These are phyloP conservation scores for Silurus meridionalis DNA, from an alignment of 2,113 vertebrate species.

Conservation along the genomic window DNA sequence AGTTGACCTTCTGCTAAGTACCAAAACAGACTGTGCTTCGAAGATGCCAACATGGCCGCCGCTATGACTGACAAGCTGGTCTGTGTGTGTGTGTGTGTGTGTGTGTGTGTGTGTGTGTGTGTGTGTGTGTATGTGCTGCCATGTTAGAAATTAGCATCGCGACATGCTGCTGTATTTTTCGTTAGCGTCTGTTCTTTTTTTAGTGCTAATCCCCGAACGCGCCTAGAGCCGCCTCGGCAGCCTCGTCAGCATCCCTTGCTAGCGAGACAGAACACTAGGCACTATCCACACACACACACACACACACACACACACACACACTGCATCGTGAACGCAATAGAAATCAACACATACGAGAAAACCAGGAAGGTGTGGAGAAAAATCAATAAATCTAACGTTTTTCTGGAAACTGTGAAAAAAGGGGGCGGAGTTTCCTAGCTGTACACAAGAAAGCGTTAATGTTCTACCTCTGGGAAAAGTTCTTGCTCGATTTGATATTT, in stretches of 20 bases:
- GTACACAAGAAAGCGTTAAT: neutral
- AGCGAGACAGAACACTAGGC: constrained; percentile 35
- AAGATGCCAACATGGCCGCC: neutral
- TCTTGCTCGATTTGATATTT: no score
- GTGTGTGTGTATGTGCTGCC: neutral
- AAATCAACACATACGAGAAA: constrained; percentile 32
- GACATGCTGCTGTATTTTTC: constrained; percentile 11
- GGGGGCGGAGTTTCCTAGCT: neutral
- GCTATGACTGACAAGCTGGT: constrained; percentile 41
- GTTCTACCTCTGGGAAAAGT: neutral
- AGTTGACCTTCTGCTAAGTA: constrained; percentile 26
- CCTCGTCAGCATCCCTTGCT: constrained; percentile 49
- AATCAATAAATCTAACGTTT: constrained; percentile 9
- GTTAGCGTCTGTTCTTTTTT: constrained; percentile 36
- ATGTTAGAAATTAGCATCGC: constrained; percentile 11
- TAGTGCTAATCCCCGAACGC: constrained; percentile 20
- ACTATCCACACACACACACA: constrained; percentile 32
- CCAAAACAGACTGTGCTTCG: neutral
- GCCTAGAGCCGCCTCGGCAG: constrained; percentile 26
- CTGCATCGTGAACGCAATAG: constrained; percentile 34
- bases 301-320: neutral
- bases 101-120: constrained; percentile 14
- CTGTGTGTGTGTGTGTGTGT: neutral
- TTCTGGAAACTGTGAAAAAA: neutral
- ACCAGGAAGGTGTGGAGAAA: constrained; percentile 26